A percentile compares a stretch with the other conserved stretches of the same genome.
Evolutionary conservation across 2,888 invertebrate species (phyloP).

Genomic region (Cephalotes varians): DNA sequence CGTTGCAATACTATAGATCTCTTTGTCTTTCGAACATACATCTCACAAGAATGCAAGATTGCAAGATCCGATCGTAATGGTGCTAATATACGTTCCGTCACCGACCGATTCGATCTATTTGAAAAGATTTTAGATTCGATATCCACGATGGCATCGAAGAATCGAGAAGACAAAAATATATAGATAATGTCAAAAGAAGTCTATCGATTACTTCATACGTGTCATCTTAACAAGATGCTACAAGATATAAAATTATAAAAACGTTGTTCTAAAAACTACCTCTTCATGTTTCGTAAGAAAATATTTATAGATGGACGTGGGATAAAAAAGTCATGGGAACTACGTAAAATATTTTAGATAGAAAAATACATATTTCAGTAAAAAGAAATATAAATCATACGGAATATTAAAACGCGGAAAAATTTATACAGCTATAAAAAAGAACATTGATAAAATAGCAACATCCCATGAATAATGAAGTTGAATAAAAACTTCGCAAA

Average conservation of each 20-base stretch:
- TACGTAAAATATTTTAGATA: background rate
- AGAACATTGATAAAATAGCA: background rate
- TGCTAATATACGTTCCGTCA: background rate
- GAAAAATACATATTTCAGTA: background rate
- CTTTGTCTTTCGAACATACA: background rate
- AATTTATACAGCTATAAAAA: background rate
- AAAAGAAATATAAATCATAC: background rate
- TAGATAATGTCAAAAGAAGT: background rate
- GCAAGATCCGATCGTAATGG: background rate
- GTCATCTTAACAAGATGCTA: background rate
- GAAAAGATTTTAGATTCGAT: constrained; percentile 1
- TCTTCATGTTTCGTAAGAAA: background rate
- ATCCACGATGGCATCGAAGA: background rate
- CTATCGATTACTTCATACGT: background rate
- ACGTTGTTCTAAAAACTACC: background rate
- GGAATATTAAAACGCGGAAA: background rate
- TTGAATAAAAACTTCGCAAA: background rate
- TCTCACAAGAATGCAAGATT: background rate
- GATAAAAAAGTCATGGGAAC: background rate
- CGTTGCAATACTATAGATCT: background rate
- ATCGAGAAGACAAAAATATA: background rate
- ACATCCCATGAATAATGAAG: background rate
- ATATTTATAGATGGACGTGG: background rate
- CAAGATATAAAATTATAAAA: background rate
- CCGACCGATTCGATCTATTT: background rate